phyloP scores from a whole-genome alignment of 2,888 invertebrate species.

The Therioaphis trifolii region DNA sequence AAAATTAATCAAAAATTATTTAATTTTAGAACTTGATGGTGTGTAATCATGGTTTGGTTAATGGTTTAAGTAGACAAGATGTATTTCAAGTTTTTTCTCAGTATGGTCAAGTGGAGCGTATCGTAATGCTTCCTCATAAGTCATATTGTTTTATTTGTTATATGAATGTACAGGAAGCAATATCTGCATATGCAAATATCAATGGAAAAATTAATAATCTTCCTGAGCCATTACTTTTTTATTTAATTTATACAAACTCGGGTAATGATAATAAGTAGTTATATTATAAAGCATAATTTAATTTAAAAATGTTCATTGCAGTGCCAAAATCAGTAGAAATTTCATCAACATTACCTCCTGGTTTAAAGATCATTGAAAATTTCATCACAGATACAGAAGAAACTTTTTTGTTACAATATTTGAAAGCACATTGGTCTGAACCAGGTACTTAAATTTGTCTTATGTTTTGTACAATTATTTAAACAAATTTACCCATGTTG shows the following conservation, averaged over 20 bases:
- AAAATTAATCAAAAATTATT: too few relatives aligned
- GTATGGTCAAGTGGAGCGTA: slow-evolving; percentile 73
- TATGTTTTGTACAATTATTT: background rate
- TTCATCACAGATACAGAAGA: slow-evolving; percentile 63
- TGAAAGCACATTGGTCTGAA: slow-evolving; percentile 46
- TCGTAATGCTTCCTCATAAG: slow-evolving; percentile 81
- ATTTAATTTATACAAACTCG: slow-evolving; percentile 60
- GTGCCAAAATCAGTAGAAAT: slow-evolving; percentile 34
- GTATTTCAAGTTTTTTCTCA: slow-evolving; percentile 72
- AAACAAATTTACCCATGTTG: background rate
- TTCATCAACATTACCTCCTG: slow-evolving; percentile 15
- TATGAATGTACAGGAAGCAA: slow-evolving; percentile 71
- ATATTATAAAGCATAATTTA: background rate
- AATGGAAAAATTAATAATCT: slow-evolving; percentile 72
- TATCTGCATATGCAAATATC: slow-evolving; percentile 72
- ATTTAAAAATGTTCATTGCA: slow-evolving; percentile 10
- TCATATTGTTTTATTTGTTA: slow-evolving; percentile 84
- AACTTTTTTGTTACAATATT: slow-evolving; percentile 52
- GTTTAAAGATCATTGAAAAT: slow-evolving; percentile 57
- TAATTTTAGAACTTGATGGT: slow-evolving; percentile 77
- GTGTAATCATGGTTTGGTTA: slow-evolving; percentile 89
- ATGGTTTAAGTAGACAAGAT: slow-evolving; percentile 78
- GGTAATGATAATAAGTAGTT: slow-evolving; percentile 31
- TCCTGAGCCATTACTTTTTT: slow-evolving; percentile 38
- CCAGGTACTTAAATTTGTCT: slow-evolving; percentile 45